Base-by-base conservation (phyloP, 2,888 invertebrate genomes). In the Megastigmus dorsalis region DNA sequence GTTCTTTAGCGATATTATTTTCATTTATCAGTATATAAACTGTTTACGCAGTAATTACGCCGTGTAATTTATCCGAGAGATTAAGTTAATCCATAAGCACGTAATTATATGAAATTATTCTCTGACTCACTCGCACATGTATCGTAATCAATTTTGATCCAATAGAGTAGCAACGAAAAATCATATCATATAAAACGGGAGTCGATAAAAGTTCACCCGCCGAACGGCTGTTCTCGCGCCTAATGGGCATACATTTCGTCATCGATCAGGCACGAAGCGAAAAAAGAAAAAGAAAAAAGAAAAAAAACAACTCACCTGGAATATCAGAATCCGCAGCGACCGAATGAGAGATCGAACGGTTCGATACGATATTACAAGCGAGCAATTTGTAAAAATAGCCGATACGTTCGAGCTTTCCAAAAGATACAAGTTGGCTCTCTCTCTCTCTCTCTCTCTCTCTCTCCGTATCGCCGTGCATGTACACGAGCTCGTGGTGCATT, bases 311-410 rank as follows among this genome's bases (percentile, higher is more conserved):
- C 45, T 10, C 23, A 55, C 13, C 55, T 57, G 23, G 33, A 50
- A 38, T n/a, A n/a, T 38, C 38, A 13, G 28, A 68, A 13, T 41
- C 23, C 45, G 9, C 15, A 4, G 9, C 15, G 2, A 48, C 2
- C 23, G 33, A 70, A 62, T 38, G 43, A 60, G 43, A 60, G 70
- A 70, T 63, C 45, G 63, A 70, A 36, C 18, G 55, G 20, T 38
- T 45, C 20, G 70, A 63, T 62, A 70, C 55, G 52, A 33, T 23
- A 18, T 52, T 45, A 43, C 50, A 59, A 33, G 66, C n/a, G 18
- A 55, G n/a, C 62, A 36, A 73, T 67, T 73, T 73, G 65, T 67
- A 60, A 66, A 67, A 67, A 63, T 52, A 28, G 18, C 45, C 43
- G 41, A n/a, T 41, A 55, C 28, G 38, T 28, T 26, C 48, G 15